Evolutionary conservation across 2,888 invertebrate species (phyloP).

Genomic region (Clunio marinus): DNA sequence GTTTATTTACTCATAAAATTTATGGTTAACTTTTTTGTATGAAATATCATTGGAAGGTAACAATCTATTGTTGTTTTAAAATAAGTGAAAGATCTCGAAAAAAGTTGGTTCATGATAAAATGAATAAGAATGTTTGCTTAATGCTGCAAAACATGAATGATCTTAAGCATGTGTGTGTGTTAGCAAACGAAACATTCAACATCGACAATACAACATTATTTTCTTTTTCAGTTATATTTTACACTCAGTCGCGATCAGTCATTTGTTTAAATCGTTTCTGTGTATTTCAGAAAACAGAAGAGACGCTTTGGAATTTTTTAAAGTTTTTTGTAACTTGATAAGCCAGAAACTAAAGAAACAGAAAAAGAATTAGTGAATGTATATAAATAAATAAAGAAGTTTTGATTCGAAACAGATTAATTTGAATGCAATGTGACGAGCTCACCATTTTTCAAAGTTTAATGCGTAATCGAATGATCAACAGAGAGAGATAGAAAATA

Average conservation of each 20-base stretch:
- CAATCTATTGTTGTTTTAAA: too few relatives aligned
- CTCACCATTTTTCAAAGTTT: background rate
- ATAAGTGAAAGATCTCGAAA: too few relatives aligned
- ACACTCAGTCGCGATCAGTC: conserved; percentile 7
- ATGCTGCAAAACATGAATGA: background rate
- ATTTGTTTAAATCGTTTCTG: background rate
- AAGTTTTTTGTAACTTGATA: background rate
- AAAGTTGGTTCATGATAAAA: too few relatives aligned
- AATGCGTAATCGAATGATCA: conserved; percentile 3
- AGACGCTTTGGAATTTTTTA: background rate
- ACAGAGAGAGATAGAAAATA: conserved; percentile 6
- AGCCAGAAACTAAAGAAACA: background rate
- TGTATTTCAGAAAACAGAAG: background rate
- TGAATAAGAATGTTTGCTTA: background rate
- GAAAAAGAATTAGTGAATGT: background rate
- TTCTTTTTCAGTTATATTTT: conserved; percentile 21
- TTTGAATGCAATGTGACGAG: background rate
- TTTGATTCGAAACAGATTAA: background rate
- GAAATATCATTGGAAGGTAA: too few relatives aligned
- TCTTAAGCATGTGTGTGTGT: background rate
- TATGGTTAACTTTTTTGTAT: too few relatives aligned
- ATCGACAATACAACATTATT: background rate
- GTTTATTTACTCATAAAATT: too few relatives aligned
- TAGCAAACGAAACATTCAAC: conserved; percentile 3
- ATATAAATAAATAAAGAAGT: background rate